Evolutionary conservation across 2,797 vertebrate genomes (phyloP).

Genomic region (Pangasius macronema): DNA sequence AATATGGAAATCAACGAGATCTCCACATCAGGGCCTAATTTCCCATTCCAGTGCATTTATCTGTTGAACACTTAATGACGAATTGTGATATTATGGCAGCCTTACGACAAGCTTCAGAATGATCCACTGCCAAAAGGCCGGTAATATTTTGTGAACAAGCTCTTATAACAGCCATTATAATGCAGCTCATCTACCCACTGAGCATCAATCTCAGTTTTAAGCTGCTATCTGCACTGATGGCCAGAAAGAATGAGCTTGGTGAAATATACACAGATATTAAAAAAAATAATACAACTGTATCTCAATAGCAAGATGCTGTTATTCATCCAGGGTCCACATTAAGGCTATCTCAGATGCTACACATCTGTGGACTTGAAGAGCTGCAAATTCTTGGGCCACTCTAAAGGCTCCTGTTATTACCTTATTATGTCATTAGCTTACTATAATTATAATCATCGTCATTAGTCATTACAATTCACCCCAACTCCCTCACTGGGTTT

Average conservation of each 20-base stretch:
- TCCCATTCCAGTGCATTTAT: slow-evolving; percentile 48
- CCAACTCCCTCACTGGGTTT: not conserved
- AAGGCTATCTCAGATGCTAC: not conserved
- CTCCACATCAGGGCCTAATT: slow-evolving; percentile 50
- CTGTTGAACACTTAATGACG: slow-evolving; percentile 47
- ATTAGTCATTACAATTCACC: not conserved
- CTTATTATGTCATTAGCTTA: not conserved
- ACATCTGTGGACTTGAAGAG: not conserved
- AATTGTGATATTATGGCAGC: slow-evolving; percentile 40
- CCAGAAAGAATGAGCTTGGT: not conserved
- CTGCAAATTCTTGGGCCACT: not conserved
- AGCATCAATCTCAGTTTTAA: not conserved
- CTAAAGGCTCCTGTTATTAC: not conserved
- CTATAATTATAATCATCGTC: not conserved
- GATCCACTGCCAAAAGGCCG: slow-evolving; percentile 26
- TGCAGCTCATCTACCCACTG: not conserved
- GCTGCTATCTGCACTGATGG: not conserved
- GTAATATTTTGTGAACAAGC: slow-evolving; percentile 8
- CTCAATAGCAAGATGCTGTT: not conserved
- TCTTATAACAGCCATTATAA: slow-evolving; percentile 14
- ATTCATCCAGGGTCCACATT: not conserved
- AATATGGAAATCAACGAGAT: not conserved
- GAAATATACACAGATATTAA: not conserved
- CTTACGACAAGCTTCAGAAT: slow-evolving; percentile 4
- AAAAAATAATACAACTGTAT: not conserved